Percentiles rank a stretch among this genome's conserved stretches.
These are phyloP conservation scores for Chrysomela aeneicollis DNA, from an alignment of 2,888 invertebrate genomes.

Conservation along the genomic window DNA sequence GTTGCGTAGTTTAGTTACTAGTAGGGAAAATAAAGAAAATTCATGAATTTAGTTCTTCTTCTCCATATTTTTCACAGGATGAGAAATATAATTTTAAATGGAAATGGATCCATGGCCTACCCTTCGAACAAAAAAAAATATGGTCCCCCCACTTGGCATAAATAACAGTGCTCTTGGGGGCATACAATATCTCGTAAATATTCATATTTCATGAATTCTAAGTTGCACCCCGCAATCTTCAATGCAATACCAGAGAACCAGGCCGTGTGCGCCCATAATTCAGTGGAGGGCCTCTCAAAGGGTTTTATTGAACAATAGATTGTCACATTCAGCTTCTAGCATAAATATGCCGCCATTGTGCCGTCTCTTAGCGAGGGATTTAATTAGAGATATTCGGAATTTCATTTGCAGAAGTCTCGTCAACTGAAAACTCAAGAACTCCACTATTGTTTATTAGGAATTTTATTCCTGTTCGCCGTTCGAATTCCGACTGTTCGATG, in stretches of 20 bases:
- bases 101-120: no score
- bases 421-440: constrained; percentile 33
- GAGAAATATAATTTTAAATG: no score
- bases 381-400: constrained; percentile 53
- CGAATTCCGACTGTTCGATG: constrained; percentile 21
- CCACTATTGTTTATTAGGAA: constrained; percentile 40
- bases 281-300: constrained; percentile 47
- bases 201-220: constrained; percentile 31
- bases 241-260: constrained; percentile 26
- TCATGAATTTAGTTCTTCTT: no score
- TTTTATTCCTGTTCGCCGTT: constrained; percentile 35
- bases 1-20: no score
- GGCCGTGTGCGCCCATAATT: constrained; percentile 50
- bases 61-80: no score
- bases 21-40: no score
- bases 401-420: constrained; percentile 36
- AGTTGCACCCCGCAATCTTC: constrained; percentile 26
- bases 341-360: constrained; percentile 55
- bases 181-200: constrained; percentile 20
- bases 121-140: background rate
- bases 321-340: constrained; percentile 53
- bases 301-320: constrained; percentile 52
- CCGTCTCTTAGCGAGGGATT: constrained; percentile 47
- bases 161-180: constrained; percentile 8
- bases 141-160: constrained; percentile 19